A percentile compares a stretch with the other conserved stretches of the same genome.
Conservation (phyloP, 2,113 vertebrate genomes). For the Prunella himalayana region DNA sequence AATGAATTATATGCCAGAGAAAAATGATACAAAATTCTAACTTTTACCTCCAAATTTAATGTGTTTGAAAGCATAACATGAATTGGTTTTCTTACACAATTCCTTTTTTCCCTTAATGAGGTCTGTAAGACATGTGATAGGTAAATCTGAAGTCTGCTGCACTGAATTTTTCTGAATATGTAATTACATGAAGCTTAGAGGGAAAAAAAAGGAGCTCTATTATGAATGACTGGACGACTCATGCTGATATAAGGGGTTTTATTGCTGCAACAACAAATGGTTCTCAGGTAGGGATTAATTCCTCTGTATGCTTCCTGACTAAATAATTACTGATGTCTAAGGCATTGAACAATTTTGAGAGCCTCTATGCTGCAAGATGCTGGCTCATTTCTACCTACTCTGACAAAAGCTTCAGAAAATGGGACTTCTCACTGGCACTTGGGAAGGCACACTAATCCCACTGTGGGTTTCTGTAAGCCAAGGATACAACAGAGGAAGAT, state of each 20-base stretch:
- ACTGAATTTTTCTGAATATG: background rate
- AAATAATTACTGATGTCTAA: background rate
- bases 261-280: background rate
- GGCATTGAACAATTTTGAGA: background rate
- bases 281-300: constrained; percentile 17
- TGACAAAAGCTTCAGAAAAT: background rate
- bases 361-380: background rate
- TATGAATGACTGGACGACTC: background rate
- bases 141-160: background rate
- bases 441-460: background rate
- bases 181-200: background rate
- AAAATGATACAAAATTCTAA: background rate
- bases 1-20: background rate
- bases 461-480: background rate
- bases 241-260: background rate
- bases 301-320: background rate
- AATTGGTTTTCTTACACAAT: background rate
- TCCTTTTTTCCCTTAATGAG: background rate
- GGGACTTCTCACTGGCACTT: background rate
- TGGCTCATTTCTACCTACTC: background rate
- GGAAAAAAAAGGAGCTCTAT: background rate
- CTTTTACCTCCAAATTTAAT: background rate
- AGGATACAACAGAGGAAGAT: background rate
- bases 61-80: background rate
- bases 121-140: background rate